Evolutionary conservation across 2,888 invertebrate genomes (phyloP).

Genomic region (Lepidonotus clava): DNA sequence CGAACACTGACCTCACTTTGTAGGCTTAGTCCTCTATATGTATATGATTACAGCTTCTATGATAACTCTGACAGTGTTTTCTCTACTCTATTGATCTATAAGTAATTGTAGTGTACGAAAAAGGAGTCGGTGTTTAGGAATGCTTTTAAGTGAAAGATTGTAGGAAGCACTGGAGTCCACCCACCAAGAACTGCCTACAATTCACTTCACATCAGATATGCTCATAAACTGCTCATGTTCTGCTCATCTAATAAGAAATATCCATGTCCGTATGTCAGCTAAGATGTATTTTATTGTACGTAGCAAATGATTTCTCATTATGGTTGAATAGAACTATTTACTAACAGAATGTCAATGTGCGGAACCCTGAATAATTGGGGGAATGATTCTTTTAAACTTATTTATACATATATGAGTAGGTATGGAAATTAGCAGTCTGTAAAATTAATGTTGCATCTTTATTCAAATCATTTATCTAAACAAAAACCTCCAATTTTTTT

Average conservation of each 20-base stretch:
- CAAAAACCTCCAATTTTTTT: no score
- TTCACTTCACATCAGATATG: slow-evolving; percentile 38
- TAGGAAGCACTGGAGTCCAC: slow-evolving; percentile 47
- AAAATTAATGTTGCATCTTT: neutral
- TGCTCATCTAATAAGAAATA: slow-evolving; percentile 23
- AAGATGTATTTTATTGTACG: slow-evolving; percentile 32
- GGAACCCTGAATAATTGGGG: no score
- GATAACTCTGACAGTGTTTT: slow-evolving; percentile 26
- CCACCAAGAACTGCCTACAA: slow-evolving; percentile 33
- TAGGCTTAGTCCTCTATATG: slow-evolving; percentile 33
- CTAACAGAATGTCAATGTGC: slow-evolving; percentile 8
- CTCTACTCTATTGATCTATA: slow-evolving; percentile 22
- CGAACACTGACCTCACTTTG: slow-evolving; percentile 28
- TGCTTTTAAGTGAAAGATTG: slow-evolving; percentile 49
- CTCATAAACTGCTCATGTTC: slow-evolving; percentile 34
- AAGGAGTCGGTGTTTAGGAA: slow-evolving; percentile 38
- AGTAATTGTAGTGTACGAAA: neutral
- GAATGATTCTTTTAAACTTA: neutral
- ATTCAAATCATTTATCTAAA: neutral
- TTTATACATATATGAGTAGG: neutral
- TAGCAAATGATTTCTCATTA: neutral
- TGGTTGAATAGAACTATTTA: neutral
- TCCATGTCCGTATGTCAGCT: slow-evolving; percentile 15
- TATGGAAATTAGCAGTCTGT: neutral
- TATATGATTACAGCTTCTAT: no score